Conservation (phyloP, 2,888 invertebrate genomes). For the Lycophotia porphyrea region DNA sequence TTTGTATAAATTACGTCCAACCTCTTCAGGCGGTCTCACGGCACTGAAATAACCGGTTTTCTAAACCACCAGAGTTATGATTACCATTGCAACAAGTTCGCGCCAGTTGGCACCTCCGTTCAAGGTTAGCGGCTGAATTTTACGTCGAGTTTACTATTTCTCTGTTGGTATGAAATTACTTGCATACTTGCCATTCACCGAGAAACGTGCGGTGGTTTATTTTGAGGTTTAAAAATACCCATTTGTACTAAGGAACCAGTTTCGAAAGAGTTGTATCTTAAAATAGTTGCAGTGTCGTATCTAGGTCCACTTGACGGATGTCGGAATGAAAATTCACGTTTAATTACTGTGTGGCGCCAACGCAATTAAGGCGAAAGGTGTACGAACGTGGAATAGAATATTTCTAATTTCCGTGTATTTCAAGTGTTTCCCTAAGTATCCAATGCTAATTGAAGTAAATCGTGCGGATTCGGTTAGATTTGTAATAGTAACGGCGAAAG, state of each 20-base stretch:
- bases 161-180: constrained; percentile 71
- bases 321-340: constrained; percentile 60
- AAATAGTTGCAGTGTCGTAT: constrained; percentile 54
- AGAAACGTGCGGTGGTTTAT: constrained; percentile 68
- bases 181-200: constrained; percentile 75
- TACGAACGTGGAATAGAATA: constrained; percentile 64
- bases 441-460: constrained; percentile 43
- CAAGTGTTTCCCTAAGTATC: constrained; percentile 32
- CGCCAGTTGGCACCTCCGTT: constrained; percentile 74
- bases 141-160: constrained; percentile 78
- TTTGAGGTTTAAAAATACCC: constrained; percentile 68
- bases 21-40: constrained; percentile 81
- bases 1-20: constrained; percentile 82
- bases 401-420: constrained; percentile 60
- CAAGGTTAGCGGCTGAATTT: constrained; percentile 77
- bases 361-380: constrained; percentile 57
- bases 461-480: constrained; percentile 19
- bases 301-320: constrained; percentile 56
- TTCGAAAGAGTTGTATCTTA: constrained; percentile 49
- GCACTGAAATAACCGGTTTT: constrained; percentile 86
- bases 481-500: not conserved
- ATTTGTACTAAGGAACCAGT: constrained; percentile 67
- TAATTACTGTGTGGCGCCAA: constrained; percentile 64
- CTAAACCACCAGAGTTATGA: constrained; percentile 76
- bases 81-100: constrained; percentile 73